Percentiles rank a stretch among this genome's conserved stretches.
Conservation (phyloP, 1,140 invertebrate genomes). For the Hypsibius dujardini region DNA sequence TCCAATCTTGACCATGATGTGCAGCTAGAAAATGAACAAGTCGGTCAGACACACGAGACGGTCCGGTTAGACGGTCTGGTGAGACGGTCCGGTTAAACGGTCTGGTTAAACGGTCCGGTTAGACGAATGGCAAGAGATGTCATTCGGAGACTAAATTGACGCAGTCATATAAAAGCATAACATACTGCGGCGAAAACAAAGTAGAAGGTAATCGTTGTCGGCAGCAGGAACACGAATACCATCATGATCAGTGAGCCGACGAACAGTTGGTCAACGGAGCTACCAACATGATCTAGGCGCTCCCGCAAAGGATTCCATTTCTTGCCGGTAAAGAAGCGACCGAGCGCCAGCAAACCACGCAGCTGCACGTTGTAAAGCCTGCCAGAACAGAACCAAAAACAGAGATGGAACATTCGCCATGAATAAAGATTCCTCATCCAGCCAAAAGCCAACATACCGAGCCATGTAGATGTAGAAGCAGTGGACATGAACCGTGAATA, state of each 20-base stretch:
- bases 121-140: no score
- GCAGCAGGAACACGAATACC: slow-evolving; percentile 64
- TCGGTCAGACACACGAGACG: no score
- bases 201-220: slow-evolving; percentile 76
- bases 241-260: slow-evolving; percentile 76
- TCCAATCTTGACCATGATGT: not conserved
- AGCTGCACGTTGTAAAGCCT: slow-evolving; percentile 67
- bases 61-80: no score
- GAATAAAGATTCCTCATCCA: slow-evolving; percentile 9
- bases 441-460: slow-evolving; percentile 40
- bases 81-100: no score
- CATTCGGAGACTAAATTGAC: no score
- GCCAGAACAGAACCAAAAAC: slow-evolving; percentile 12
- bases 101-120: no score
- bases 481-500: slow-evolving; percentile 74
- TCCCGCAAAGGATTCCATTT: slow-evolving; percentile 73
- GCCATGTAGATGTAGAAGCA: slow-evolving; percentile 88
- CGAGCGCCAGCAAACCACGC: slow-evolving; percentile 52
- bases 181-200: slow-evolving; percentile 63
- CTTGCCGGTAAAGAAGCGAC: slow-evolving; percentile 68
- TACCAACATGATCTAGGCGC: slow-evolving; percentile 53
- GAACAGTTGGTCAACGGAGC: slow-evolving; percentile 57
- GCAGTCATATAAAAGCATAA: no score
- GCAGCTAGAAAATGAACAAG: not conserved
- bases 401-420: not conserved